phyloP scores from a whole-genome alignment of 2,888 invertebrate species.

The Chalcosyrphus nemorum region DNA sequence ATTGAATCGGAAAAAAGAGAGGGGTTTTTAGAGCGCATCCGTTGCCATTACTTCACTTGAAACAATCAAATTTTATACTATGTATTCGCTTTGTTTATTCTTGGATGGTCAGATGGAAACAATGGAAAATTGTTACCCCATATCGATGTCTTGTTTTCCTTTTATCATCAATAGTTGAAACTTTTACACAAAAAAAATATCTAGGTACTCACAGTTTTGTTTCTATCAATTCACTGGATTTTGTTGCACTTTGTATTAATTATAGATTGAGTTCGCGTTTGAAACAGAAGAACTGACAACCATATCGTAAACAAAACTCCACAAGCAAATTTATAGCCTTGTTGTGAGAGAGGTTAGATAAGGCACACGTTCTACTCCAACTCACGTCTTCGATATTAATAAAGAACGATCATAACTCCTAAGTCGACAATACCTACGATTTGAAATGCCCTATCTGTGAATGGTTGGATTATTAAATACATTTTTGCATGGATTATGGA shows the following conservation, averaged over 20 bases:
- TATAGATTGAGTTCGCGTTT: too few relatives aligned
- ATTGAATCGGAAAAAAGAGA: background rate
- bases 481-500: conserved; percentile 27
- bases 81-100: background rate
- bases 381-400: background rate
- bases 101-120: too few relatives aligned
- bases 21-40: background rate
- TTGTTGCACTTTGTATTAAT: too few relatives aligned
- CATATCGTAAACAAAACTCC: too few relatives aligned
- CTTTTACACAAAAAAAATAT: too few relatives aligned
- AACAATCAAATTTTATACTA: too few relatives aligned
- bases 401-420: background rate
- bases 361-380: background rate
- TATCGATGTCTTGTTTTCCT: background rate
- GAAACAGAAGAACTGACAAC: too few relatives aligned
- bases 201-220: too few relatives aligned
- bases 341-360: background rate
- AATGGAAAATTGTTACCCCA: background rate
- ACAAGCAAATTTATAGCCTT: too few relatives aligned
- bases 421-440: conserved; percentile 14
- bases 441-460: background rate
- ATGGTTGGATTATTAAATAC: background rate
- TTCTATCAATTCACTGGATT: too few relatives aligned
- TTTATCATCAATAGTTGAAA: background rate
- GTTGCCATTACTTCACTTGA: background rate